phyloP scores from a whole-genome alignment of 2,888 invertebrate species.

The Oscheius sp. region DNA sequence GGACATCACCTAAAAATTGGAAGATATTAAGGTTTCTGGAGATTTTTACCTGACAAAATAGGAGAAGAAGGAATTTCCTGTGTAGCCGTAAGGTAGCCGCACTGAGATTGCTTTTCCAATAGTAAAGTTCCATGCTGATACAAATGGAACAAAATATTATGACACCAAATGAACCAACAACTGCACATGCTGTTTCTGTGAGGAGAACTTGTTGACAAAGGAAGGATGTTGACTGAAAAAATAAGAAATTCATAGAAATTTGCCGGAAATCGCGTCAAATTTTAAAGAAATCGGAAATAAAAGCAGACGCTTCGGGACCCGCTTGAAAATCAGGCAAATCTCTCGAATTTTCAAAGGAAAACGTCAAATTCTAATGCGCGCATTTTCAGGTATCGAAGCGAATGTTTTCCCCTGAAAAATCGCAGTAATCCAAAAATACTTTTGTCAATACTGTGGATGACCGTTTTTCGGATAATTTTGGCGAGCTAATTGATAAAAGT shows the following conservation, averaged over 20 bases:
- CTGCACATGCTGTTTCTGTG: neutral
- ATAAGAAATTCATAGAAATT: neutral
- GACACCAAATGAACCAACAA: neutral
- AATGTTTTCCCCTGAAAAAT: too few species aligned
- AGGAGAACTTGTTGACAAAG: neutral
- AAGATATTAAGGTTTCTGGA: neutral
- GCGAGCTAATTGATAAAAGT: too few species aligned
- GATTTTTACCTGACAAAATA: neutral
- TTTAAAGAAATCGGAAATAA: too few species aligned
- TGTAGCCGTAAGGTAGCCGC: neutral
- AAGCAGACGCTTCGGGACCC: too few species aligned
- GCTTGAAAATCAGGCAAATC: too few species aligned
- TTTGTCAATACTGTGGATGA: too few species aligned
- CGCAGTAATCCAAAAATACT: too few species aligned
- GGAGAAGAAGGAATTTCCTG: neutral
- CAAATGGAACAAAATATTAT: neutral
- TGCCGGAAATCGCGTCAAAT: too few species aligned
- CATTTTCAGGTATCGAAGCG: too few species aligned
- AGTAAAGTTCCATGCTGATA: neutral
- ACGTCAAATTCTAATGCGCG: too few species aligned
- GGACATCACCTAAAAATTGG: neutral
- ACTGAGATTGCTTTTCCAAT: neutral
- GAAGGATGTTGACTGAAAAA: neutral
- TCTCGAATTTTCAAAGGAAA: too few species aligned
- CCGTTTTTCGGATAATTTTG: too few species aligned